These are phyloP conservation scores for Lordiphosa mommai DNA, from an alignment of 1,140 invertebrate species.

Conservation along the genomic window DNA sequence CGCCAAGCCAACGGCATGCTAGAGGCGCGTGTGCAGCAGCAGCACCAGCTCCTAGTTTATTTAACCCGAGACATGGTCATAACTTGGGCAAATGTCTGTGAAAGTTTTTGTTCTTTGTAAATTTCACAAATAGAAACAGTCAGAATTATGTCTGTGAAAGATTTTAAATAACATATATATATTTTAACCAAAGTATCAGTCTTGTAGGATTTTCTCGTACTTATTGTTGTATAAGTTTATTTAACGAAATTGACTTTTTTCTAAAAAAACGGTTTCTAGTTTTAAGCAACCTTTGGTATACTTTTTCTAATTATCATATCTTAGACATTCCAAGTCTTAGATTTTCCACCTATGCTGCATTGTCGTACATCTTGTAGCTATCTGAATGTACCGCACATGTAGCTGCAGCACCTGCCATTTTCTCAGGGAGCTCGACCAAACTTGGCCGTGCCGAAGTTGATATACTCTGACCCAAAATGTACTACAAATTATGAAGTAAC, in stretches of 20 bases:
- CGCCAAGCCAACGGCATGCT: constrained; percentile 4
- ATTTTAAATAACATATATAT: too few relatives aligned
- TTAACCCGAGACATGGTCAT: constrained; percentile 8
- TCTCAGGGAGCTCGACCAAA: constrained; percentile 26
- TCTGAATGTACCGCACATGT: constrained; percentile 5
- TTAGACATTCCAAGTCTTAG: neutral
- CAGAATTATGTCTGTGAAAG: too few relatives aligned
- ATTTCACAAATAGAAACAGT: too few relatives aligned
- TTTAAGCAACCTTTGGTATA: neutral
- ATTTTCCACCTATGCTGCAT: constrained; percentile 2
- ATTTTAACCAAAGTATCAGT: too few relatives aligned
- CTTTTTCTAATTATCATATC: neutral
- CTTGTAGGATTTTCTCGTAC: too few relatives aligned
- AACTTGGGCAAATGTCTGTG: constrained; percentile 9
- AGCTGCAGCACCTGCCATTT: constrained; percentile 50
- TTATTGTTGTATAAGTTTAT: too few relatives aligned
- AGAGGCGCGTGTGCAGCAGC: too few relatives aligned
- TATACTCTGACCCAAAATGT: too few relatives aligned
- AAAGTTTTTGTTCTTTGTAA: constrained; percentile 30
- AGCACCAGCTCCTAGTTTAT: constrained; percentile 12
- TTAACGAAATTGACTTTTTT: too few relatives aligned
- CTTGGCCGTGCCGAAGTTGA: too few relatives aligned
- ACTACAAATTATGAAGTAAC: too few relatives aligned
- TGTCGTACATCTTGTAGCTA: constrained; percentile 12
- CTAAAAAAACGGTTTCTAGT: neutral